Evolutionary conservation across 1,140 invertebrate species (phyloP).

Genomic region (Anthonomus grandis): DNA sequence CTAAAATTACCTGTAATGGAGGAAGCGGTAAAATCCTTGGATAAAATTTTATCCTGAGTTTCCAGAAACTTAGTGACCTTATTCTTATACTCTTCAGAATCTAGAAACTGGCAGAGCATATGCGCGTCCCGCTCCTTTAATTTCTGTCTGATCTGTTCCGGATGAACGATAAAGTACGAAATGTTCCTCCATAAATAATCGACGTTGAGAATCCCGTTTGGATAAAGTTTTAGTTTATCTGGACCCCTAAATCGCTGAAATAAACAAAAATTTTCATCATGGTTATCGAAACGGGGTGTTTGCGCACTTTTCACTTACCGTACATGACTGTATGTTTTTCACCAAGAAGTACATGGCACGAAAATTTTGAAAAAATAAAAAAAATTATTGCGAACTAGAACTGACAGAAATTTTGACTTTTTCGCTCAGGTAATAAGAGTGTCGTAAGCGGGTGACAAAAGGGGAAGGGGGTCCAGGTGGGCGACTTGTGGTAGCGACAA

Average conservation of each 20-base stretch:
- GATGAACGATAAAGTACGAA: slow-evolving; percentile 18
- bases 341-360: slow-evolving; percentile 27
- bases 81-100: slow-evolving; percentile 22
- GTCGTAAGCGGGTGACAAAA: not conserved
- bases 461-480: not conserved
- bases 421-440: too few relatives aligned
- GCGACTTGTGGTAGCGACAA: slow-evolving; percentile 18
- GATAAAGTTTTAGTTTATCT: not conserved
- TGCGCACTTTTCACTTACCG: slow-evolving; percentile 13
- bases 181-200: slow-evolving; percentile 10
- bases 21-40: too few relatives aligned
- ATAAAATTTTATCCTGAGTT: slow-evolving; percentile 15
- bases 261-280: not conserved
- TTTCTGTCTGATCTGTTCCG: slow-evolving; percentile 26
- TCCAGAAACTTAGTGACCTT: slow-evolving; percentile 15
- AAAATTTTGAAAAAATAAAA: slow-evolving; percentile 18
- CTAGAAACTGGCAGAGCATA: slow-evolving; percentile 26
- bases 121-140: slow-evolving; percentile 22
- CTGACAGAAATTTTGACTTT: slow-evolving; percentile 8
- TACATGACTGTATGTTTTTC: slow-evolving; percentile 19
- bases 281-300: not conserved
- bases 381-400: slow-evolving; percentile 4
- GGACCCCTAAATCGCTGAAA: slow-evolving; percentile 3
- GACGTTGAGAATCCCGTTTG: slow-evolving; percentile 9
- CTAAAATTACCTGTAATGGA: slow-evolving; percentile 8